Conservation (phyloP, 2,888 invertebrate species). For the Torymus texanus region DNA sequence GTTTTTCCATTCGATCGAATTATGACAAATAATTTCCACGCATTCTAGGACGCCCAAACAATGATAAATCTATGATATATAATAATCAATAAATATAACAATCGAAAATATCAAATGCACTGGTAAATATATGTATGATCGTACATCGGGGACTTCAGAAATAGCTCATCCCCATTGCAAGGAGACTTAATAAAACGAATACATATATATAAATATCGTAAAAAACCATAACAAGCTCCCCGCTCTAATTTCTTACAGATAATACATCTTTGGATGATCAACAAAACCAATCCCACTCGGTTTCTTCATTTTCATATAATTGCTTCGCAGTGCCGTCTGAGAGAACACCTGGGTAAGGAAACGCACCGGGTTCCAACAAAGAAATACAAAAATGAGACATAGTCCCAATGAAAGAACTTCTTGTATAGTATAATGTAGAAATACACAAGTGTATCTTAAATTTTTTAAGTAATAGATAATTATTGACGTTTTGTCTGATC, state of each 20-base stretch:
- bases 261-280: constrained; percentile 71
- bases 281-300: constrained; percentile 61
- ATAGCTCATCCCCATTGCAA: constrained; percentile 32
- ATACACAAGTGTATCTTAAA: too few species aligned
- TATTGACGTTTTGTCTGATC: constrained; percentile 4
- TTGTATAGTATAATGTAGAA: not conserved
- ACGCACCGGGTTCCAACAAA: constrained; percentile 43
- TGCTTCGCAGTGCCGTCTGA: constrained; percentile 1
- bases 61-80: constrained; percentile 65
- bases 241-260: constrained; percentile 48
- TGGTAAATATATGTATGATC: constrained; percentile 58
- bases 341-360: constrained; percentile 30
- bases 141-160: constrained; percentile 25
- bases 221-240: constrained; percentile 59
- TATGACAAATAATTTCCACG: constrained; percentile 46
- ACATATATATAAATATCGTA: constrained; percentile 59
- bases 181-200: constrained; percentile 52
- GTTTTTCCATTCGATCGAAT: constrained; percentile 42
- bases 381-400: constrained; percentile 43
- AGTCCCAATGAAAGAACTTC: constrained; percentile 49
- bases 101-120: constrained; percentile 68
- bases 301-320: constrained; percentile 18
- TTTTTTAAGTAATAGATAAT: too few species aligned
- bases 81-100: constrained; percentile 69
- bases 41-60: constrained; percentile 60